Evolutionary conservation across 2,797 vertebrate species (phyloP), one percentile per base, ranked within the genome.

Genomic region (Clarias pachynema): DNA sequence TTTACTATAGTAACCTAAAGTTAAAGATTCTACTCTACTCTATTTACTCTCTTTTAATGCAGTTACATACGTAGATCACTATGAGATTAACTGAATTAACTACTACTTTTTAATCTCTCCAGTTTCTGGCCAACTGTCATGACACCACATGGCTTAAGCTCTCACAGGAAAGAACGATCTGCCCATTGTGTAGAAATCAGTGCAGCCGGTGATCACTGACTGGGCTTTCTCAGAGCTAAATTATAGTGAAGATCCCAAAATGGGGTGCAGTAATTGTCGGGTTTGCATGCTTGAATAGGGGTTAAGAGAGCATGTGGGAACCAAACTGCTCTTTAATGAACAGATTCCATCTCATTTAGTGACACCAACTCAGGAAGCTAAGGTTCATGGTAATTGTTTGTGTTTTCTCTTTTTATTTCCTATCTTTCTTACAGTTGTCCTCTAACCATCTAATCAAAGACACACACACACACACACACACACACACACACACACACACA

Each of bases 341-440:
- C 91, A 92, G 86, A 74, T 91, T 88, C 75, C 85, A 89, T 91
- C 89, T 90, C 60, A 9, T 85, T 89, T 73, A 75, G 88, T 92
- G 91, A 89, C 89, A 91, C 89, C 87, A 92, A 86, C 91, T 86
- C 86, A 90, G 87, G 90, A 95, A 94, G 90, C 83, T 66, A 79
- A 84, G 84, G 91, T 84, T 86, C 90, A 84, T 87, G 74, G 59
- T 20, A 26, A 87, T 92, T 83, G 86, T 82, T 93, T 89, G 86
- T 89, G 87, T 91, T 93, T 70, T 59, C n/a, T 85, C 89, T 85
- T 84, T 82, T 77, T 94, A 62, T 74, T 91, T 6, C 24, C 81
- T 82, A 34, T 75, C 34, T 31, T 82, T 77, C 75, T 75, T 29
- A 60, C 68, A 31, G 66, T 49, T 66, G 78, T 83, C 79, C 87